Percentiles rank a stretch among this genome's conserved stretches.
Evolutionary conservation across 1,140 invertebrate genomes (phyloP).

Genomic region (Macrostomum lignano): DNA sequence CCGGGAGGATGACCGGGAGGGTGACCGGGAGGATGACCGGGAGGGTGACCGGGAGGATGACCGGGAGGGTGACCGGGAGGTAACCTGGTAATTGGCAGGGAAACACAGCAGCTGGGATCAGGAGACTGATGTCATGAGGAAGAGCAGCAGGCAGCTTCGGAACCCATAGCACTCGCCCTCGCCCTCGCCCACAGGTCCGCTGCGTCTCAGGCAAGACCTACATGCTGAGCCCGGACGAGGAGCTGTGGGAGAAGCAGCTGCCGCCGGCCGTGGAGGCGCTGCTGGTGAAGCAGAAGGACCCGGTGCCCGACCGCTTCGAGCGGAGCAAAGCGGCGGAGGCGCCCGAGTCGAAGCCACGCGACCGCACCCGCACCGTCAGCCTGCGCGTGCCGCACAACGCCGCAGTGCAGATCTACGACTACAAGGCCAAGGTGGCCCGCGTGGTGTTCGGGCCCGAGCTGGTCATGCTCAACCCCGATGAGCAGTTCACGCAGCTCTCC

Average conservation of each 20-base stretch:
- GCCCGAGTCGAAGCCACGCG: too few relatives aligned
- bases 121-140: too few relatives aligned
- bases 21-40: too few relatives aligned
- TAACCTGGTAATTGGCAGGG: too few relatives aligned
- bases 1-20: too few relatives aligned
- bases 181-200: too few relatives aligned
- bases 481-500: conserved; percentile 21
- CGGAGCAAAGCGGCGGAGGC: conserved; percentile 5
- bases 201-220: conserved; percentile 30
- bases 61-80: too few relatives aligned
- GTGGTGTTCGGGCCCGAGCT: conserved; percentile 22
- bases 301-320: conserved; percentile 24
- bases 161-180: too few relatives aligned
- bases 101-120: too few relatives aligned
- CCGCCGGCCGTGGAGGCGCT: conserved; percentile 25
- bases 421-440: conserved; percentile 16
- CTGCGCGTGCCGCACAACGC: conserved; percentile 20
- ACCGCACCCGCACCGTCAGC: too few relatives aligned
- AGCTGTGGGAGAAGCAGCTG: conserved; percentile 30
- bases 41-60: too few relatives aligned
- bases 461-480: conserved; percentile 19
- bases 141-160: too few relatives aligned
- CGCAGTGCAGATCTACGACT: conserved; percentile 22
- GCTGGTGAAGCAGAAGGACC: conserved; percentile 18
- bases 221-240: conserved; percentile 33